phyloP scores from a whole-genome alignment of 2,797 vertebrate genomes.

The Rhinogobio ventralis region DNA sequence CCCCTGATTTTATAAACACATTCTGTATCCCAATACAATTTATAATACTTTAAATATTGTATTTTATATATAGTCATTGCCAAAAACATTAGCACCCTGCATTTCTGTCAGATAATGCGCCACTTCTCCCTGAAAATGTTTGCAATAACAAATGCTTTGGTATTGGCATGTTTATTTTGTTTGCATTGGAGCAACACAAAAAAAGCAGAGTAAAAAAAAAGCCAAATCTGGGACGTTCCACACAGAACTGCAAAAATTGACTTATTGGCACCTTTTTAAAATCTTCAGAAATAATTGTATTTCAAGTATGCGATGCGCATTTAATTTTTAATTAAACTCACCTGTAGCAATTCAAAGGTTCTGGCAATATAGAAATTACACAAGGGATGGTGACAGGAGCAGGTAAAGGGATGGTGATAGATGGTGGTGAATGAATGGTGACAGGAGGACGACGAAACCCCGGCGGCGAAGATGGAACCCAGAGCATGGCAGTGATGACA shows the following conservation, averaged over 20 bases:
- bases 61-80: neutral
- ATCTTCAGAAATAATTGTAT: too few relatives aligned
- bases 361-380: neutral
- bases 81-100: neutral
- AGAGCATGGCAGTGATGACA: too few relatives aligned
- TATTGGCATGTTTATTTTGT: neutral
- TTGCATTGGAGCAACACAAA: neutral
- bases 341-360: neutral
- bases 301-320: neutral
- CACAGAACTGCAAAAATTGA: neutral
- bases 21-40: neutral
- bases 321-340: neutral
- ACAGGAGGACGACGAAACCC: too few relatives aligned
- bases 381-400: too few relatives aligned
- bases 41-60: neutral
- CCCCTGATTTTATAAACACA: neutral
- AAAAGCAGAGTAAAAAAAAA: neutral
- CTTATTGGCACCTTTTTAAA: neutral
- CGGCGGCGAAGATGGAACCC: too few relatives aligned
- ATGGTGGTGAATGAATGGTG: too few relatives aligned
- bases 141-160: slow-evolving; percentile 5
- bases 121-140: neutral
- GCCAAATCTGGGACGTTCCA: neutral
- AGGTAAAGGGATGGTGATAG: too few relatives aligned
- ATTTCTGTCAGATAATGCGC: neutral